phyloP scores from a whole-genome alignment of 2,797 vertebrate genomes.

The Tapirus indicus region DNA sequence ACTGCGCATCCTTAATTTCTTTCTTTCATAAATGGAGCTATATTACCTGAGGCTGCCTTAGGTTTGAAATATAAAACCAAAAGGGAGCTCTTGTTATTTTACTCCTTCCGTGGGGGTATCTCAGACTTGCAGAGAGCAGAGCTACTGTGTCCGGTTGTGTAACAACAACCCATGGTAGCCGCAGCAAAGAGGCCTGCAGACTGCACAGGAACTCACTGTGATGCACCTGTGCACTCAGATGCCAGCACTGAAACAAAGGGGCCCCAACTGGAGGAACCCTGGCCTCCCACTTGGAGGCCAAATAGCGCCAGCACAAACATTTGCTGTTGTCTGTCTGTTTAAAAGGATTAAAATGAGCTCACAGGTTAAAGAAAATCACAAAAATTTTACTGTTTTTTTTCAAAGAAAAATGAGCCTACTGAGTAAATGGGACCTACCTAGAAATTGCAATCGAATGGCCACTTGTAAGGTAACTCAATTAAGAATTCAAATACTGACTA shows the following conservation, averaged over 20 bases:
- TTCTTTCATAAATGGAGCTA: not conserved
- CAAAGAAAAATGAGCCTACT: not conserved
- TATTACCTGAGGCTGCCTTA: not conserved
- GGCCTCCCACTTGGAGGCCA: not conserved
- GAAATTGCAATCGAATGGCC: not conserved
- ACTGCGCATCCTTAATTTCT: no score
- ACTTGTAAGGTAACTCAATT: not conserved
- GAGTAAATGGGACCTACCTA: not conserved
- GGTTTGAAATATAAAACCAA: not conserved
- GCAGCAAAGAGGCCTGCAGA: not conserved
- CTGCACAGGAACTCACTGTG: not conserved
- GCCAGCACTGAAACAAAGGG: not conserved
- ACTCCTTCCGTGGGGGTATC: not conserved
- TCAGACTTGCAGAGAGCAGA: not conserved
- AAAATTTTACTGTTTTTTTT: not conserved
- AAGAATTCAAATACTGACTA: not conserved
- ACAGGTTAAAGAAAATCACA: not conserved
- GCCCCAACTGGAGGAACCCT: no score
- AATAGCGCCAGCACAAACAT: not conserved
- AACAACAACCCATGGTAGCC: accelerated
- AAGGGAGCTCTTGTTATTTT: not conserved
- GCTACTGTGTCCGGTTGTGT: not conserved
- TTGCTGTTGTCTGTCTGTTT: not conserved
- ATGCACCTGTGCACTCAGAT: not conserved
- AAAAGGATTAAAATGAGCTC: not conserved